Percentiles rank a stretch among this genome's conserved stretches.
Conservation (phyloP, 2,888 invertebrate species). For the Ophonus ardosiacus region DNA sequence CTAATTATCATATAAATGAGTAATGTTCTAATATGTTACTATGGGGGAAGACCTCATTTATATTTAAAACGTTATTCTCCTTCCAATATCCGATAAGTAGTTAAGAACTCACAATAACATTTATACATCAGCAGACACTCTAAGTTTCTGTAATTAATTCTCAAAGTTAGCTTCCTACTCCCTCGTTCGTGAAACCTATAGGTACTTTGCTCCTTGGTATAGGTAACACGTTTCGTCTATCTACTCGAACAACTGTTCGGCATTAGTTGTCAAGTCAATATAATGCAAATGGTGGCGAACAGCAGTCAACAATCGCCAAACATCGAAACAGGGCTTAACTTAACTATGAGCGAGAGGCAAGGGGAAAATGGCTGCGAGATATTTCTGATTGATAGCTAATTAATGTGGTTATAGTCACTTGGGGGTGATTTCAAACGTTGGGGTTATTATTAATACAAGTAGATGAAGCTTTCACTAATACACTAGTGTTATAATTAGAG, state of each 20-base stretch:
- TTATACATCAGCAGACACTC: not conserved
- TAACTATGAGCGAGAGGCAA: not conserved
- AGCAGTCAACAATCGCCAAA: slow-evolving; percentile 41
- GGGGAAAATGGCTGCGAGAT: not conserved
- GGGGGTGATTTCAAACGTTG: not conserved
- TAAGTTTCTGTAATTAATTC: slow-evolving; percentile 34
- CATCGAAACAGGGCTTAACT: slow-evolving; percentile 12
- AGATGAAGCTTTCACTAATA: too few relatives aligned
- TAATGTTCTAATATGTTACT: too few relatives aligned
- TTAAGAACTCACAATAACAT: slow-evolving; percentile 9
- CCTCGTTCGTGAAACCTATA: not conserved
- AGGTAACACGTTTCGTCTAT: slow-evolving; percentile 2
- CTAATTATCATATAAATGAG: too few relatives aligned
- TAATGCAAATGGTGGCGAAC: slow-evolving; percentile 49
- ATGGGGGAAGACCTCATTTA: too few relatives aligned
- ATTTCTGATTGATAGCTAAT: slow-evolving; percentile 15
- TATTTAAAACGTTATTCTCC: too few relatives aligned
- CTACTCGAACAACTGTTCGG: slow-evolving; percentile 29
- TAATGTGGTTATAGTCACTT: not conserved
- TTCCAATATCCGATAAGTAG: not conserved
- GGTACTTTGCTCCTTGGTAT: not conserved
- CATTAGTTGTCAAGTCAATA: slow-evolving; percentile 55
- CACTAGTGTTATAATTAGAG: too few relatives aligned
- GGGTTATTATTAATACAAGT: not conserved
- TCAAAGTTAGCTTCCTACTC: not conserved